Evolutionary conservation across 1,140 invertebrate species (phyloP), one percentile per base, ranked within the genome.

Genomic region (Neomicropteryx cornuta): DNA sequence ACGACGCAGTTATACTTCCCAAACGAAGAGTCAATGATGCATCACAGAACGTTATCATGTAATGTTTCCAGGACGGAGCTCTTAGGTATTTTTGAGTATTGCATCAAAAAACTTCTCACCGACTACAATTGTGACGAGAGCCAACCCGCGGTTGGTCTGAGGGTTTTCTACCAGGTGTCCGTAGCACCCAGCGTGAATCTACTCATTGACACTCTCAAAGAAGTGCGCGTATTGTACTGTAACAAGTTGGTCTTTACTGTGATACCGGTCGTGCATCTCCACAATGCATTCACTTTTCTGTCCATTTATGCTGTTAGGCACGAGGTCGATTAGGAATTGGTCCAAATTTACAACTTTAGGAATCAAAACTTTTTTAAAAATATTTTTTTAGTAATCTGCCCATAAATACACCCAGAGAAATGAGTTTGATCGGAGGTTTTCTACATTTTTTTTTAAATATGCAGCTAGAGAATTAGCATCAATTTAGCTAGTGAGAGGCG

Each of bases 241-340:
- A 61, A 65, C 35, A 71, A 70, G 43, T 67, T 85, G 45, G 76
- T 78, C 22, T 77, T 78, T 31, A 85, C 80, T 6, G 70, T 83
- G 30, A 68, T 88, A 62, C 86, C 86, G 27, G 83, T 84, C 38
- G 73, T 73, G 44, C 76, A 80, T 58, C 66, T 88, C 51, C 79
- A 83, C 56, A 81, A 80, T 62, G 75, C 79, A 45, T 77, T 77
- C 69, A 83, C 80, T 47, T 83, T 83, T 58, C 66, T 87, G 42
- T 85, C 82, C 41, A 76, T 87, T 47, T 81, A 74, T 52, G 80
- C 78, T 22, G 70, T 80, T 21, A 66, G 76, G 43, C 75, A 79
- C 50, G 66, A 73, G 47, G 42, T 31, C 23, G 30, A 33, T 11
- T 39, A n/a, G n/a, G n/a, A n/a, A n/a, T n/a, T n/a, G n/a, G n/a